Evolutionary conservation across 2,113 vertebrate genomes (phyloP).

Genomic region (Psittacara wagleri): DNA sequence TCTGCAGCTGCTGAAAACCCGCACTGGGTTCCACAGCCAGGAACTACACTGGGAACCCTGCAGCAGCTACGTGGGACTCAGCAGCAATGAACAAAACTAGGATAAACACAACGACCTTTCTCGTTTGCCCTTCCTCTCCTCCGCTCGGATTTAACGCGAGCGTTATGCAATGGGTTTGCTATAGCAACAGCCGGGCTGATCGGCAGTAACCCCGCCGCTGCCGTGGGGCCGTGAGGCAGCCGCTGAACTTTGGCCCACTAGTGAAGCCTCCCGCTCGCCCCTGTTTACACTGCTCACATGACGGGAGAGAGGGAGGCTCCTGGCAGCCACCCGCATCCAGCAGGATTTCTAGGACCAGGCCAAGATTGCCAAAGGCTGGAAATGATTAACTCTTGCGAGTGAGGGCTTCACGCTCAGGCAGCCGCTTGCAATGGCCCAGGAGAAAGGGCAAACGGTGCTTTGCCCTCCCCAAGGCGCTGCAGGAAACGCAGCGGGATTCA

Average conservation of each 20-base stretch:
- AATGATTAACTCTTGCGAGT: neutral
- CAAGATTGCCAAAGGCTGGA: neutral
- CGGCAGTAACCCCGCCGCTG: constrained; percentile 78
- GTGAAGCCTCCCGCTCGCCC: constrained; percentile 38
- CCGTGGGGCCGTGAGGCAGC: constrained; percentile 52
- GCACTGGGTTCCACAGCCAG: neutral
- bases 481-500: fast-evolving
- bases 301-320: neutral
- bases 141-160: neutral
- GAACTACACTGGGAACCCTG: neutral
- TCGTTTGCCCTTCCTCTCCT: neutral
- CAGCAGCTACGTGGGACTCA: neutral
- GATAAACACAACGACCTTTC: neutral
- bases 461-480: fast-evolving
- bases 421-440: neutral
- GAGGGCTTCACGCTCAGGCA: neutral
- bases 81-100: neutral
- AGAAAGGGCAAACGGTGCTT: neutral
- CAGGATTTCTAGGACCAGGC: neutral
- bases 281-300: constrained; percentile 46
- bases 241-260: constrained; percentile 81
- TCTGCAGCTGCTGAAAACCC: neutral
- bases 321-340: constrained; percentile 9
- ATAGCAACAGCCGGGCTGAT: constrained; percentile 75
- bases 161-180: constrained; percentile 46